Evolutionary conservation across 2,888 invertebrate genomes (phyloP), one percentile per base, ranked within the genome.

Genomic region (Biston stratarius): DNA sequence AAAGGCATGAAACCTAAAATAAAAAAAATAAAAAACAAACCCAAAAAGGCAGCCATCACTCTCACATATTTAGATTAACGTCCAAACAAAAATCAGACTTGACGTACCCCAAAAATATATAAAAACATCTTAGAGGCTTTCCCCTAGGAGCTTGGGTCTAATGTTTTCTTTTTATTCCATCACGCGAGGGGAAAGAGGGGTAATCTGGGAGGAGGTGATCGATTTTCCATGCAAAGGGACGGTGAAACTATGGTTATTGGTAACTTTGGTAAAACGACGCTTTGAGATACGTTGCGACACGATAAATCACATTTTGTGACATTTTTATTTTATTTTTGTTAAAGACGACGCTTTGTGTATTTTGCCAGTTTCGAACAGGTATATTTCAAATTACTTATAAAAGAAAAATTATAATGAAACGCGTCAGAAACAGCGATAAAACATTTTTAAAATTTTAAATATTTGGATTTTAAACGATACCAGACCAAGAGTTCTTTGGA

Each of bases 111-210:
- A 79, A 81, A 24, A 82, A 81, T 72, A 67, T 69, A 64, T 80
- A 84, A 86, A 85, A 85, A 86, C 86, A 83, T 87, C 83, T 83
- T 77, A 80, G 78, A 82, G 79, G 82, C 82, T 80, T 83, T 86
- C 88, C 91, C 88, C 70, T 69, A 83, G 61, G 80, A 82, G 78
- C 78, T 84, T 83, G 83, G 67, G 59, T 86, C 85, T 90, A 90
- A 91, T 92, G 91, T 91, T 91, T 92, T 91, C 86, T 90, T 91
- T 89, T 90, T 90, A 89, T 91, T 91, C 88, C 87, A 89, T 88
- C 89, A 88, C 80, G 77, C 80, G 49, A 42, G 65, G 64, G 74
- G 82, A 83, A 82, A 82, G 84, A 36, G 84, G 83, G 83, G 84
- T 92, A 90, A 92, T 91, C 92, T 90, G 90, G 83, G 81, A 76